Evolutionary conservation across 1,140 invertebrate genomes (phyloP), one percentile per base, ranked within the genome.

Genomic region (Drosophila aff.): DNA sequence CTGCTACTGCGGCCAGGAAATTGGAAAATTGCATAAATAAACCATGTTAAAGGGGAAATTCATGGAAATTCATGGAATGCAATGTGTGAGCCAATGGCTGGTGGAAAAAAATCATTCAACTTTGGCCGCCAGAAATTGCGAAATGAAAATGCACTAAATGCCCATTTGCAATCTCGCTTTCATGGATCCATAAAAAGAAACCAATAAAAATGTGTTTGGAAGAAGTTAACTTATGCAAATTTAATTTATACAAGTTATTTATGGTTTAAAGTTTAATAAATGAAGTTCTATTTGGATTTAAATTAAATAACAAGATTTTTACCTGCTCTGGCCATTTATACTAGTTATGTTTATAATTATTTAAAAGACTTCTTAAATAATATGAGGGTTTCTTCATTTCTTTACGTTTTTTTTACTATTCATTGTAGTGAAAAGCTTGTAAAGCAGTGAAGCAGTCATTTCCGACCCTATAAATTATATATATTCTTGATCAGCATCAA

Each of bases 21-120:
- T 76, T 68, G 75, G 73, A 60, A 77, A 77, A 78, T 69, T 78
- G 75, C 75, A 78, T 78, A 69, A 78, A 78, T 76, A 77, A 68
- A 77, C 16, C 31, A 60, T 55, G 49, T 26, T 41, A 47, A 43
- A 43, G n/a, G 58, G 26, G 21, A 47, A 33, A 13, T 13, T 43
- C 28, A 26, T 26, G 26, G 26, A 26, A 26, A 26, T 13, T 43
- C 28, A 11, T 16, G 33, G 21, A 41, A 28, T 49, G 23, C 47
- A 49, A 31, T 28, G 23, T 33, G 43, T 49, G 50, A 40, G 52
- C 40, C 11, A 43, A 26, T 16, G 18, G 41, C 33, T 53, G 44
- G 21, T 21, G 15, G 55, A 65, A 76, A 76, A 75, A 76, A 75
- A 61, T 61, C 64, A 69, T 77, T 61, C 55, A 77, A 43, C 74